A percentile compares a stretch with the other conserved stretches of the same genome.
Evolutionary conservation across 2,113 vertebrate species (phyloP).

Genomic region (Axis porcinus): DNA sequence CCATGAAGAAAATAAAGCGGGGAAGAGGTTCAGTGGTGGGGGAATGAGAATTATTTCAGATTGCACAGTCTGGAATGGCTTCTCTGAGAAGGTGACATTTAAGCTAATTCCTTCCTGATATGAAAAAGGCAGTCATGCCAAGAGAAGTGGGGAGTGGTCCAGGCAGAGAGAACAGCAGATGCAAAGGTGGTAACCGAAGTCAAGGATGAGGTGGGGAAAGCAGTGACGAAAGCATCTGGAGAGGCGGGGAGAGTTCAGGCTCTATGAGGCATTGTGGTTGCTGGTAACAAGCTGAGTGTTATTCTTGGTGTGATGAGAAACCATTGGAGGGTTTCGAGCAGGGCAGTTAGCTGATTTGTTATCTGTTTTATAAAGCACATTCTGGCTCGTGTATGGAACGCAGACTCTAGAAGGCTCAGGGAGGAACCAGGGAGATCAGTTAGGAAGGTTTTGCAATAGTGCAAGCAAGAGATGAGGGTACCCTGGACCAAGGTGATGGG

Average conservation of each 20-base stretch:
- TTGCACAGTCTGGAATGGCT: not conserved
- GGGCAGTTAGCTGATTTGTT: not conserved
- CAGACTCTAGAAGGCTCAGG: not conserved
- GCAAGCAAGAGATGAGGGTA: not conserved
- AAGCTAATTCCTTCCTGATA: not conserved
- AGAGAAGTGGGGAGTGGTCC: not conserved
- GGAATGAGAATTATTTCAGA: not conserved
- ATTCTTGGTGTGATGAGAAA: not conserved
- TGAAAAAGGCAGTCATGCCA: not conserved
- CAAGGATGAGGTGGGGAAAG: not conserved
- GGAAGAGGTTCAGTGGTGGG: not conserved
- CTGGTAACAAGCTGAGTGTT: not conserved
- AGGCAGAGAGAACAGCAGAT: not conserved
- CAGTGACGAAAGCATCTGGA: not conserved
- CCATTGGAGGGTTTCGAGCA: not conserved
- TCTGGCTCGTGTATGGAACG: not conserved
- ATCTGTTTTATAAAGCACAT: not conserved
- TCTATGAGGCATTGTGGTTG: rapidly evolving
- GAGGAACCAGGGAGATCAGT: not conserved
- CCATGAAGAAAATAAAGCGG: not conserved
- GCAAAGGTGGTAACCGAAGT: not conserved
- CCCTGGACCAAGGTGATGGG: not conserved
- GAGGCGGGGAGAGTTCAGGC: not conserved
- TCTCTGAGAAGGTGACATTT: not conserved
- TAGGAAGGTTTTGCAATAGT: not conserved